phyloP scores from a whole-genome alignment of 64 coral and sea anemone species.

The Acropora tenuis region DNA sequence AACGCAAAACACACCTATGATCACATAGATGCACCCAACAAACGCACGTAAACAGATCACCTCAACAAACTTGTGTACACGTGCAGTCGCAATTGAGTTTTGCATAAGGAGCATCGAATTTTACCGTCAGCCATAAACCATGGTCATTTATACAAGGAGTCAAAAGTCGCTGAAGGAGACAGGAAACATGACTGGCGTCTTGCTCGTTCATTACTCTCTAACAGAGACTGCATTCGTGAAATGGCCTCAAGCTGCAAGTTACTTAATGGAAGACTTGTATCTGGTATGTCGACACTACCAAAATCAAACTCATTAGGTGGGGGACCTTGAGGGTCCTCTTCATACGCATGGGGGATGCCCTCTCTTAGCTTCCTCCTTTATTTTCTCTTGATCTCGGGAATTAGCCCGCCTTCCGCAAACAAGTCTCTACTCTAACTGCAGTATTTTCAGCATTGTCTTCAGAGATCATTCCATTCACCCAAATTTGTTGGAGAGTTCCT shows the following conservation, averaged over 20 bases:
- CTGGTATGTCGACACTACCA: conserved; percentile 3
- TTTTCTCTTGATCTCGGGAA: not conserved
- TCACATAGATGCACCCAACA: too few relatives aligned
- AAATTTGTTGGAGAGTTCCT: conserved; percentile 50
- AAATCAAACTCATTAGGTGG: conserved; percentile 16
- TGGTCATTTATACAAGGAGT: too few relatives aligned
- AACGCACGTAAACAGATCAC: too few relatives aligned
- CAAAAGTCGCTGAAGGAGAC: too few relatives aligned
- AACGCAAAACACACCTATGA: too few relatives aligned
- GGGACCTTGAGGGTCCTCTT: not conserved
- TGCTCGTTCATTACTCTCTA: not conserved
- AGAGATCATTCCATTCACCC: conserved; percentile 62
- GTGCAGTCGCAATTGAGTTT: too few relatives aligned
- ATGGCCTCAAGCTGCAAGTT: not conserved
- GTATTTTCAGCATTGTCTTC: not conserved
- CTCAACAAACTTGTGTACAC: too few relatives aligned
- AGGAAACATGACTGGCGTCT: too few relatives aligned
- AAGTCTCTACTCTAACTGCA: not conserved
- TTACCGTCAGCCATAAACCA: too few relatives aligned
- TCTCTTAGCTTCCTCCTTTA: too few relatives aligned
- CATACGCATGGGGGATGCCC: not conserved
- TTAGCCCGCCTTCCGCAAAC: not conserved
- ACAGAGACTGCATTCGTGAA: not conserved
- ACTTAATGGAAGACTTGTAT: conserved; percentile 8
- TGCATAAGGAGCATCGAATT: too few relatives aligned